phyloP scores from a whole-genome alignment of 2,888 invertebrate genomes.

The Rotaria socialis region DNA sequence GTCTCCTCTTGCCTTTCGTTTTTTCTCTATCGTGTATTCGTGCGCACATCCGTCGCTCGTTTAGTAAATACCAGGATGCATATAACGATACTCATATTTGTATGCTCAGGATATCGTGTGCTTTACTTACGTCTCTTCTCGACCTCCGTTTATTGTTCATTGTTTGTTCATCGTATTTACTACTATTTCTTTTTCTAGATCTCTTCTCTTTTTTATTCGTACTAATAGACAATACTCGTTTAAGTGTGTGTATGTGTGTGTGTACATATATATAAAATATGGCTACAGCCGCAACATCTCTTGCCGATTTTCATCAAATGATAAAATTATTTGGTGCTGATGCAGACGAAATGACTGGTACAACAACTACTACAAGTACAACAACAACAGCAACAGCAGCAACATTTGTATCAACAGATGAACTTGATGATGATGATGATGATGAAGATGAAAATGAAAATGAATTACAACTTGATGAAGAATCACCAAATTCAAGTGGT shows the following conservation, averaged over 20 bases:
- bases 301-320: slow-evolving; percentile 37
- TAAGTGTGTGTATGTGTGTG: background rate
- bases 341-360: background rate
- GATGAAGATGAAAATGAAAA: background rate
- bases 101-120: slow-evolving; percentile 18
- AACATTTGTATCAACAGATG: background rate
- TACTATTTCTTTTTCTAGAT: slow-evolving; percentile 17
- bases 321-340: slow-evolving; percentile 33
- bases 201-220: background rate
- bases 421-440: background rate
- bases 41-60: slow-evolving; percentile 17
- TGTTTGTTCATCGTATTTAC: slow-evolving; percentile 21
- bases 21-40: background rate
- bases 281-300: slow-evolving; percentile 20
- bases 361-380: too few relatives aligned
- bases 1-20: background rate
- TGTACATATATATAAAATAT: background rate
- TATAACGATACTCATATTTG: slow-evolving; percentile 20
- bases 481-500: background rate
- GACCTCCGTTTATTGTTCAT: slow-evolving; percentile 12
- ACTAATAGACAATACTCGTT: background rate
- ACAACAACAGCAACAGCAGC: background rate
- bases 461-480: background rate
- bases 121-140: background rate
- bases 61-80: slow-evolving; percentile 26